phyloP scores from a whole-genome alignment of 2,113 vertebrate genomes.

The Cyphomyrus discorhynchus region DNA sequence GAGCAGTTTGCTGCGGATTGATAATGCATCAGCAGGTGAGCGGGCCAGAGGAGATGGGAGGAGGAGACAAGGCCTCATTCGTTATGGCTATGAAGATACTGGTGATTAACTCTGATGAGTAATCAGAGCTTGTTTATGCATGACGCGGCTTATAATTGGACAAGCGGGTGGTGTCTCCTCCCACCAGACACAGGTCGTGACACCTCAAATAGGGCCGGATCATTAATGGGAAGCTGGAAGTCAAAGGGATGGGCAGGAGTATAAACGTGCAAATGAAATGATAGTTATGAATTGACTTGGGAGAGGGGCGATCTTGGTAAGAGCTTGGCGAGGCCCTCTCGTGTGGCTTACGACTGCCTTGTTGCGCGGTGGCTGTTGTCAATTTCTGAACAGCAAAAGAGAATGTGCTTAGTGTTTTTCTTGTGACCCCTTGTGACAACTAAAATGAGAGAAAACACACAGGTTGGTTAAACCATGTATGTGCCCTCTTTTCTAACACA shows the following conservation, averaged over 20 bases:
- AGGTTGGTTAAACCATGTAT: neutral
- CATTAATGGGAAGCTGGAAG: neutral
- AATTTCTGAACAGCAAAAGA: neutral
- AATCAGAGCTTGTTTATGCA: conserved; percentile 6
- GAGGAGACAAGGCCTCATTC: neutral
- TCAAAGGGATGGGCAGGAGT: neutral
- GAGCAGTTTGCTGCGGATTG: conserved; percentile 27
- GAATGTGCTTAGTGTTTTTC: neutral
- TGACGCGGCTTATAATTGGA: neutral
- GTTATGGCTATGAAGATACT: neutral
- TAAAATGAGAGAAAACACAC: neutral
- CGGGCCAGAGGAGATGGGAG: conserved; percentile 4
- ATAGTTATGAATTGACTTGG: neutral
- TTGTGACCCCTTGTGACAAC: neutral
- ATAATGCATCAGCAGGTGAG: conserved; percentile 12
- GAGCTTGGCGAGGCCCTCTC: neutral
- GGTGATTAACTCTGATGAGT: neutral
- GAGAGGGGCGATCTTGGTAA: neutral
- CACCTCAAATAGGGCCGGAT: neutral
- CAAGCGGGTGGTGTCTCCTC: neutral
- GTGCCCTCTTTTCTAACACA: neutral
- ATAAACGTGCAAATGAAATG: neutral
- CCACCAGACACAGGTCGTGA: neutral
- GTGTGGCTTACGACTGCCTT: neutral
- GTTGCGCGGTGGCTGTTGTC: neutral